Percentiles rank a stretch among this genome's conserved stretches.
Evolutionary conservation across 2,113 vertebrate species (phyloP).

Genomic region (Seriola rivoliana): DNA sequence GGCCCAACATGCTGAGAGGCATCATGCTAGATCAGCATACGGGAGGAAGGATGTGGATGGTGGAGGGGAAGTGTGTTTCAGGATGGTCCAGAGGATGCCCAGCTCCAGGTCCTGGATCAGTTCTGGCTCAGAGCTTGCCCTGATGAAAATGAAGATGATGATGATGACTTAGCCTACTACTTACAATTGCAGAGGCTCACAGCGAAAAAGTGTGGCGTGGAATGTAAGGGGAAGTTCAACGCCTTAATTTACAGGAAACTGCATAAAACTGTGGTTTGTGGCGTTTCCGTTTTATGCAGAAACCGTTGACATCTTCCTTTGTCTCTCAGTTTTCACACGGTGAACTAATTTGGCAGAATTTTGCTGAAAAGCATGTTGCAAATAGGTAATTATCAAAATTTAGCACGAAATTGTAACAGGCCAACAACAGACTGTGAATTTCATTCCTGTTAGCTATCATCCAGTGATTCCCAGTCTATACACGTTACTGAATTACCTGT

Average conservation of each 20-base stretch:
- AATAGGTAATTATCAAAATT: neutral
- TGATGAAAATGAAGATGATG: neutral
- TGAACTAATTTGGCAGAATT: neutral
- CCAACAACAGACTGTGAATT: too few relatives aligned
- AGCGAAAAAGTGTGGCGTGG: too few relatives aligned
- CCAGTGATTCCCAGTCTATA: too few relatives aligned
- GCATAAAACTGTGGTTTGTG: too few relatives aligned
- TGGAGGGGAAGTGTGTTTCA: neutral
- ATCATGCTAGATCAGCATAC: slow-evolving; percentile 32
- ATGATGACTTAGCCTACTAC: neutral
- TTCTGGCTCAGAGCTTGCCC: neutral
- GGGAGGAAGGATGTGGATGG: neutral
- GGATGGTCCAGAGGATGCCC: neutral
- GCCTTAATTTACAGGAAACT: slow-evolving; percentile 53
- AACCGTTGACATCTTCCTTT: neutral
- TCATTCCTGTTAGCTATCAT: too few relatives aligned
- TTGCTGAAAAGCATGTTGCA: slow-evolving; percentile 38
- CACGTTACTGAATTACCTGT: too few relatives aligned
- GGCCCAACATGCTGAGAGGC: slow-evolving; percentile 28
- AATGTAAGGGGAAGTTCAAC: slow-evolving; percentile 21
- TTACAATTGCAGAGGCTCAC: neutral
- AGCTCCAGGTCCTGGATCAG: neutral
- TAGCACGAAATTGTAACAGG: neutral
- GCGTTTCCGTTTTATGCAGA: neutral
- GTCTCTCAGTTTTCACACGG: neutral